Evolutionary conservation across 1,140 invertebrate genomes (phyloP), one percentile per base, ranked within the genome.

Genomic region (Hylaeus volcanicus): DNA sequence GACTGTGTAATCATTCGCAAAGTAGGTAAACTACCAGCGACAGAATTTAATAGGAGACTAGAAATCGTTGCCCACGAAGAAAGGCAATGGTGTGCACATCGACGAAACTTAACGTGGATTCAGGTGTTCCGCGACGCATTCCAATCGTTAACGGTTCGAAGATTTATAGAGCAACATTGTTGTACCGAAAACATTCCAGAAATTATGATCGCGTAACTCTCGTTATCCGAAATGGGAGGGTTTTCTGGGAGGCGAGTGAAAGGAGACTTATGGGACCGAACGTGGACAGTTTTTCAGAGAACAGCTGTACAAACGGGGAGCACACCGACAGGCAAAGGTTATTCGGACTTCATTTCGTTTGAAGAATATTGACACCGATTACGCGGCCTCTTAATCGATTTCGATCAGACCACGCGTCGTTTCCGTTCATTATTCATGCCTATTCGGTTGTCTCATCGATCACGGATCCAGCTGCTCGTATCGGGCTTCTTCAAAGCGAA

Each of bases 81-180:
- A 84, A 71, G 60, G 58, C 11, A 14, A 53, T 5, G 37, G 15
- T 6, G 51, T 12, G 8, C 39, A 41, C 3, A 65, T 43, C 43
- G 26, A 53, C n/a, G 43, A 26, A 6, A 43, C 14, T 14, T 12
- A 61, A 26, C 68, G 68, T 81, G 51, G 63, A 84, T 51, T 77
- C 84, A 84, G 53, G 69, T 85, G 83, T 58, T 45, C n/a, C 12
- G 61, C 39, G 56, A 39, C 12, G 48, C 61, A 58, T 4, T 69
- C n/a, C 43, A 39, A 51, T 66, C 53, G 48, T 39, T 72, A 71
- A 14, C 80, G n/a, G n/a, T 39, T 9, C 3, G 39, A 84, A 85
- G 82, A 85, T 84, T 76, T 55, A 85, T 80, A 72, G 77, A 56
- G 58, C 45, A 51, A 61, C 58, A 11, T 61, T 70, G 11, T 64